phyloP scores from a whole-genome alignment of 2,797 vertebrate genomes.

The Acestrorhynchus altus region DNA sequence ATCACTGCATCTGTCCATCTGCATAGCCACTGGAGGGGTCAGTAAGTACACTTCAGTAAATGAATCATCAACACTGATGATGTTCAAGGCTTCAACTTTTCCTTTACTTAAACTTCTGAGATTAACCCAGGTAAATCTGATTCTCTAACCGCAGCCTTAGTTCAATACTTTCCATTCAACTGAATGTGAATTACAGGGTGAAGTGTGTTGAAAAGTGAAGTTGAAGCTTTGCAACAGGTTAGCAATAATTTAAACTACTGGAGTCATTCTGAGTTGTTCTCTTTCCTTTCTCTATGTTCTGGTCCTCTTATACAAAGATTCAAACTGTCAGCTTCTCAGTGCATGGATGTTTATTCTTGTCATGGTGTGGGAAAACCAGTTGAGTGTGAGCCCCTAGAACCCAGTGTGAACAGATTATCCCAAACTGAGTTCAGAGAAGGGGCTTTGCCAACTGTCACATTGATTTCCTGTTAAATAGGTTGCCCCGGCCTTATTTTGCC shows the following conservation, averaged over 20 bases:
- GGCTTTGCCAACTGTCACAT: not conserved
- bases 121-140: not conserved
- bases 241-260: constrained; percentile 9
- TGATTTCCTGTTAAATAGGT: constrained; percentile 8
- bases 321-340: constrained; percentile 8
- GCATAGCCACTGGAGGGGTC: constrained; percentile 63
- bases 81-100: constrained; percentile 59
- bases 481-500: not conserved
- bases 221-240: constrained; percentile 44
- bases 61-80: constrained; percentile 46
- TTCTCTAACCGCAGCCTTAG: not conserved
- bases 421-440: not conserved
- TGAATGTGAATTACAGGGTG: not conserved
- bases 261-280: constrained; percentile 41
- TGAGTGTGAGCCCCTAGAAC: constrained; percentile 20
- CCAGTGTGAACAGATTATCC: not conserved
- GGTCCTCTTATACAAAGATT: not conserved
- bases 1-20: constrained; percentile 67
- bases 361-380: constrained; percentile 20
- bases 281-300: constrained; percentile 54
- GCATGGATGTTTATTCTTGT: constrained; percentile 4
- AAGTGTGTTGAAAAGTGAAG: constrained; percentile 30
- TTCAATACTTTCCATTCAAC: too few relatives aligned
- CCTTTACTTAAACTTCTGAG: constrained; percentile 12
- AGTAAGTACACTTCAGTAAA: constrained; percentile 74